These are phyloP conservation scores for Gephyroberyx darwinii DNA, from an alignment of 2,797 vertebrate species.

Conservation along the genomic window DNA sequence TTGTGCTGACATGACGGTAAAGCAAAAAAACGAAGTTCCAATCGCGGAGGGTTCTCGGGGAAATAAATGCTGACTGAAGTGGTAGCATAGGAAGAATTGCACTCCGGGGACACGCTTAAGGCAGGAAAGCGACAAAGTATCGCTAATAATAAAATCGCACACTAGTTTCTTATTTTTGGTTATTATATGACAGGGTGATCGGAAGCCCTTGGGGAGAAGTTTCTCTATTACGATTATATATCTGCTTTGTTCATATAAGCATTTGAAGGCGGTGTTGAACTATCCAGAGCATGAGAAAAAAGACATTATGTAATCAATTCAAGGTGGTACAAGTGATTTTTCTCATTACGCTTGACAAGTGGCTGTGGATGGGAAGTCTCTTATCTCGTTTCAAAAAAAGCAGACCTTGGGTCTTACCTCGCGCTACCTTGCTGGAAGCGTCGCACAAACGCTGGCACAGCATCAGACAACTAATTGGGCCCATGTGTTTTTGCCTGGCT, in stretches of 20 bases:
- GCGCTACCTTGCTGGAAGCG: not conserved
- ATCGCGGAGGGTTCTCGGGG: constrained; percentile 50
- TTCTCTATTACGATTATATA: no score
- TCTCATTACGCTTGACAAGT: not conserved
- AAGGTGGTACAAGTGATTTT: not conserved
- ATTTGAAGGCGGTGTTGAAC: not conserved
- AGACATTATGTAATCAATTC: not conserved
- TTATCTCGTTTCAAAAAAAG: not conserved
- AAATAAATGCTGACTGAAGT: constrained; percentile 70
- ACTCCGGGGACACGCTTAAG: constrained; percentile 57
- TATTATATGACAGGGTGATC: constrained; percentile 16
- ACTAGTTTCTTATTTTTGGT: constrained; percentile 35
- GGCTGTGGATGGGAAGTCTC: not conserved
- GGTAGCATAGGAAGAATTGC: constrained; percentile 46
- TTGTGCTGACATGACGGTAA: constrained; percentile 64
- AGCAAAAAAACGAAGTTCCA: constrained; percentile 25
- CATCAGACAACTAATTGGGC: constrained; percentile 10
- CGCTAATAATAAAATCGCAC: constrained; percentile 44
- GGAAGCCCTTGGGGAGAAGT: no score
- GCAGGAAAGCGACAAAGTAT: constrained; percentile 46
- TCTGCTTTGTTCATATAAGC: not conserved
- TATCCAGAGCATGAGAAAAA: not conserved
- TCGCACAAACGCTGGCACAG: not conserved
- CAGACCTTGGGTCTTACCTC: not conserved
- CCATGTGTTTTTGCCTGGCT: constrained; percentile 15